phyloP scores from a whole-genome alignment of 1,140 invertebrate genomes.

The Bombus huntii region DNA sequence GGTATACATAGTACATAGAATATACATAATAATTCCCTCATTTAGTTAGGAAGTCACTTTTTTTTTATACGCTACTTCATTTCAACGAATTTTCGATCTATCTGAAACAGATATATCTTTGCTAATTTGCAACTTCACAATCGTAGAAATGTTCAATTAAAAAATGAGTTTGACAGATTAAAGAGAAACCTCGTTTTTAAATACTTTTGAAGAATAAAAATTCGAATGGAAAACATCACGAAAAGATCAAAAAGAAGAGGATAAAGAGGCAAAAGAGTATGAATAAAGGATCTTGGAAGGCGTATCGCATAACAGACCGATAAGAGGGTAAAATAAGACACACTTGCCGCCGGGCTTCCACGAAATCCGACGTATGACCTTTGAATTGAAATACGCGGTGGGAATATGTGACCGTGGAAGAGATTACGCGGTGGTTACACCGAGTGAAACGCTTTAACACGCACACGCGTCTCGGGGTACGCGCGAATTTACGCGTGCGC shows the following conservation, averaged over 20 bases:
- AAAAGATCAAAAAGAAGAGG: neutral
- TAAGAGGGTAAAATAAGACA: neutral
- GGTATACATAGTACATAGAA: no score
- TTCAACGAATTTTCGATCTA: no score
- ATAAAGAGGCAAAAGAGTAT: neutral
- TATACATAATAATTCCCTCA: no score
- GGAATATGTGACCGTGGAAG: slow-evolving; percentile 40
- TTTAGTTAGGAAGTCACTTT: no score
- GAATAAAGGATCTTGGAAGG: neutral
- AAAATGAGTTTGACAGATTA: no score
- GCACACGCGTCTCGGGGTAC: slow-evolving; percentile 37
- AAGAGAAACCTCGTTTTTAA: no score
- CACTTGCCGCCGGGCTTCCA: neutral
- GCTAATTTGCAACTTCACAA: no score
- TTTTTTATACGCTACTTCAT: no score
- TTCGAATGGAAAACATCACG: neutral
- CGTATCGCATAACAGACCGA: neutral
- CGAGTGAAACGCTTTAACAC: slow-evolving; percentile 54
- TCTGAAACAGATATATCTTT: no score
- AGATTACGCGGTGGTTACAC: slow-evolving; percentile 60
- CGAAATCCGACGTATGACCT: neutral
- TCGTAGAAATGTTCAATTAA: no score
- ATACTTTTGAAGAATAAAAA: no score
- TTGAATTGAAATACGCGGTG: slow-evolving; percentile 49
- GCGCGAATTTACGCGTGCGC: slow-evolving; percentile 57